These are phyloP conservation scores for Ptychodera flava DNA, from an alignment of 35 echinoderm and acorn worm genomes.

Conservation along the genomic window DNA sequence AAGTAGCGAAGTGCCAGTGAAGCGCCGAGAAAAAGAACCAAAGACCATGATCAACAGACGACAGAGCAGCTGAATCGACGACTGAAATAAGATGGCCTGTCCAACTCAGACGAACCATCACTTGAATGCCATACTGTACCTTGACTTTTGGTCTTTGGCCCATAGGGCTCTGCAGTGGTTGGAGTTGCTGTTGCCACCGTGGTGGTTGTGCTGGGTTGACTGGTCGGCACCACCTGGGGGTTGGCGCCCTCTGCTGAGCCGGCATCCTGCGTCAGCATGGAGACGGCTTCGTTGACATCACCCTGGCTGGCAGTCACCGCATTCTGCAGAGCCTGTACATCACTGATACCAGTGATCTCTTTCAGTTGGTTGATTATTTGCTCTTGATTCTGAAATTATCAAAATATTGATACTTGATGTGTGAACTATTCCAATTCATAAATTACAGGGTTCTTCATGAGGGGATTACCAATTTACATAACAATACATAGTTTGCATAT, in stretches of 20 bases:
- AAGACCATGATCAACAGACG: too few relatives aligned
- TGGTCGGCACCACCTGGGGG: neutral
- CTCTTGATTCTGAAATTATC: constrained; percentile 90
- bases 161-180: neutral
- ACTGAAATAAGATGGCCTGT: too few relatives aligned
- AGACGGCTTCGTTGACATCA: constrained; percentile 65
- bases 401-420: too few relatives aligned
- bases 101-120: too few relatives aligned
- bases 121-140: constrained; percentile 24
- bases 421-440: too few relatives aligned
- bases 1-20: too few relatives aligned
- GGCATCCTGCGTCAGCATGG: constrained; percentile 35
- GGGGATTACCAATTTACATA: too few relatives aligned
- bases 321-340: constrained; percentile 44
- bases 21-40: too few relatives aligned
- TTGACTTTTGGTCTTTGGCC: constrained; percentile 44
- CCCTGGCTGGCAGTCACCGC: constrained; percentile 83
- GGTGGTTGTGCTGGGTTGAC: constrained; percentile 11
- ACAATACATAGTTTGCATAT: too few relatives aligned
- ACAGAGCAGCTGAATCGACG: too few relatives aligned
- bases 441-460: too few relatives aligned
- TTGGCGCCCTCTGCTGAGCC: neutral
- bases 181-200: constrained; percentile 4
- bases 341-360: constrained; percentile 85
- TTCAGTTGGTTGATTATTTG: constrained; percentile 86